Base-by-base conservation (phyloP, 64 coral and sea anemone species). In the Actinia tenebrosa region DNA sequence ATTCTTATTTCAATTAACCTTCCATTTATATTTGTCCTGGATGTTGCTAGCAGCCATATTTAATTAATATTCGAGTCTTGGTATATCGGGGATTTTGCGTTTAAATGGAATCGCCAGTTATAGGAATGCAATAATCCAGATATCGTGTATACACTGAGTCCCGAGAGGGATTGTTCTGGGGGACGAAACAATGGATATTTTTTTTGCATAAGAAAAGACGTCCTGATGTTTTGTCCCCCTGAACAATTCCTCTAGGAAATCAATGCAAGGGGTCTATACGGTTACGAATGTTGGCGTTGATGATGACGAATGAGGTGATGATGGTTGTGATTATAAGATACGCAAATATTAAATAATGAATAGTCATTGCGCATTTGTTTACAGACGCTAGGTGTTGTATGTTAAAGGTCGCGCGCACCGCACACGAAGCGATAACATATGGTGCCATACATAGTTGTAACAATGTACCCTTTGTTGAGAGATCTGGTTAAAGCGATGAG, bases 321-420 rank as follows among this genome's bases (percentile, higher is more conserved):
- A 66, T 75, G 7, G 25, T 75, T 42, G 26, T 75, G n/a, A 30
- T 75, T 75, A 43, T 75, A 13, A 42, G n/a, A 75, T 75, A 75
- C 26, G 18, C 10, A 30, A 8, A 2, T 27, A 75, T 75, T 13
- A 14, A 75, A 75, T 0, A 1, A 15, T 30, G 69, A 30, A 75
- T 9, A 66, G 63, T 4, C 7, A 66, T 66, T 18, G 63, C 20
- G 63, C 19, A 75, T 42, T 75, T 75, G 69, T 43, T 75, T 75
- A 30, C 26, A 75, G 69, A 30, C 69, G 27, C 25, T 75, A 25
- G 25, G 37, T 26, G 69, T 75, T n/a, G 69, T 13, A 16, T 30
- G 69, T 75, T 75, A 75, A 75, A 75, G 69, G 69, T 75, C 69
- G 69, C n/a, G 63, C 19, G 20, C 63, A 75, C 69, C 69, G 69